phyloP scores from a whole-genome alignment of 30 jellyfish, hydroid and myxozoan species.

The Hydra vulgaris region DNA sequence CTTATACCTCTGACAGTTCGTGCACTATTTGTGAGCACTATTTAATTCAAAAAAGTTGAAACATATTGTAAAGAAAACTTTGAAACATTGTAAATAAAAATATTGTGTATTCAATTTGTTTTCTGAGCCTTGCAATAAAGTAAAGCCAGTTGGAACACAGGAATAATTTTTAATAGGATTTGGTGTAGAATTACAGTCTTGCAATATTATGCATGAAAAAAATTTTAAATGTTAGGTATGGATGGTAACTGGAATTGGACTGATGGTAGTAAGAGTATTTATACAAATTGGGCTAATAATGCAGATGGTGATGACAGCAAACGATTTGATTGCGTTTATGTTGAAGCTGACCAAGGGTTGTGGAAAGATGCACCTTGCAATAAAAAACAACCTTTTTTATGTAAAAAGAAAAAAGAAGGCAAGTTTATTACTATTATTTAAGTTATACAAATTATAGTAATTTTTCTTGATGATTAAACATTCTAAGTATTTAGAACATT shows the following conservation, averaged over 20 bases:
- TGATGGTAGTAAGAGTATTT: slow-evolving; percentile 65
- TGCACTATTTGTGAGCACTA: too few relatives aligned
- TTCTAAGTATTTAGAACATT: not conserved
- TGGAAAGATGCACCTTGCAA: slow-evolving; percentile 91
- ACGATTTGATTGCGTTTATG: slow-evolving; percentile 71
- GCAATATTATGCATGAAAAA: too few relatives aligned
- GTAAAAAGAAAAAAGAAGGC: slow-evolving; percentile 60
- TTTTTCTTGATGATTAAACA: not conserved
- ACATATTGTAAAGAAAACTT: too few relatives aligned
- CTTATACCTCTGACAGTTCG: too few relatives aligned
- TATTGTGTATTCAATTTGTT: too few relatives aligned
- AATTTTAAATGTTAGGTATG: slow-evolving; percentile 36
- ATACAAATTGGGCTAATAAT: slow-evolving; percentile 88
- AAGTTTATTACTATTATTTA: not conserved
- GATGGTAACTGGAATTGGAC: slow-evolving; percentile 97
- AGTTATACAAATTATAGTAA: too few relatives aligned
- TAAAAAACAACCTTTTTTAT: slow-evolving; percentile 39
- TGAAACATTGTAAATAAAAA: too few relatives aligned
- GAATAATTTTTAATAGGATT: too few relatives aligned
- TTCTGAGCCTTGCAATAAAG: too few relatives aligned
- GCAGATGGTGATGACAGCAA: slow-evolving; percentile 63
- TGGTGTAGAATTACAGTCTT: too few relatives aligned
- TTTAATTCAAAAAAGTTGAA: too few relatives aligned
- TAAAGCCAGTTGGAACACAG: too few relatives aligned
- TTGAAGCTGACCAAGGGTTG: slow-evolving; percentile 61